phyloP scores from a whole-genome alignment of 2,888 invertebrate genomes.

The Ernsta delagoae region DNA sequence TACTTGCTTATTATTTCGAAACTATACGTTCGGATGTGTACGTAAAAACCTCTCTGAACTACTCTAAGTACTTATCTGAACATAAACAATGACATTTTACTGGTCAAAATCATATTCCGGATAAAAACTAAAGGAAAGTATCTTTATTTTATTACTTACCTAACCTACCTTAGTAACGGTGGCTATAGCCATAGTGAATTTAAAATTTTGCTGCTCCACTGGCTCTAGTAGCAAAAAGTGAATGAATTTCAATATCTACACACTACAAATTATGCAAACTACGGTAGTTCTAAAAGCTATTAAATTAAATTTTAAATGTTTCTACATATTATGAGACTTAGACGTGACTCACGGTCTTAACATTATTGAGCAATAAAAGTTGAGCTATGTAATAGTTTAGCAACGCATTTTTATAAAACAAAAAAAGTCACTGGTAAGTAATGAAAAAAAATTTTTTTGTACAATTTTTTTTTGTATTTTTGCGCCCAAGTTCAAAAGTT shows the following conservation, averaged over 20 bases:
- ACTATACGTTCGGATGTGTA: too few species aligned
- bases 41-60: too few species aligned
- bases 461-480: not conserved
- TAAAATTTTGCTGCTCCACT: slow-evolving; percentile 1
- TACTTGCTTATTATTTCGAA: too few species aligned
- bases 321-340: not conserved
- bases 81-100: too few species aligned
- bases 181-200: not conserved
- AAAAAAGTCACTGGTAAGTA: too few species aligned
- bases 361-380: slow-evolving; percentile 16
- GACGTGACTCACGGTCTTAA: slow-evolving; percentile 14
- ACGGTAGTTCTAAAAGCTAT: not conserved
- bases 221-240: not conserved
- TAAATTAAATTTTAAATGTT: not conserved
- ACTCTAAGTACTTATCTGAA: too few species aligned
- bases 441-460: too few species aligned
- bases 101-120: too few species aligned
- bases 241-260: slow-evolving; percentile 12
- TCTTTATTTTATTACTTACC: too few species aligned
- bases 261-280: slow-evolving; percentile 12
- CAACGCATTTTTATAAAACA: too few species aligned
- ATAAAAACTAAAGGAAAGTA: too few species aligned
- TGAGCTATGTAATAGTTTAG: too few species aligned
- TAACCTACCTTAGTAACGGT: not conserved
- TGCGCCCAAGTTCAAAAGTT: not conserved